phyloP scores from a whole-genome alignment of 2,113 vertebrate genomes.

The Grallaria varia region DNA sequence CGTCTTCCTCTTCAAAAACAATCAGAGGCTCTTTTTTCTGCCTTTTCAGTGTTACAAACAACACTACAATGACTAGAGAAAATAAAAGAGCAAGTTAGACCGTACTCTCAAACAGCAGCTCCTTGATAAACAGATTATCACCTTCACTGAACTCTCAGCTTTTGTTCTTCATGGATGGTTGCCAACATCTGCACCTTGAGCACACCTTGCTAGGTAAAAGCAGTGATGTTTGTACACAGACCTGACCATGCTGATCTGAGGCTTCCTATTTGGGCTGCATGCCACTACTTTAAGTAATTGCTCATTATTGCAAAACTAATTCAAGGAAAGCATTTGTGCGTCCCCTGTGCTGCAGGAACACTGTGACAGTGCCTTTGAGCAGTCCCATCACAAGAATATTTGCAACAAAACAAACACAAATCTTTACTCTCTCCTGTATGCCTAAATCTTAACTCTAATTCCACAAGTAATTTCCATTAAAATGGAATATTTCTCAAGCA shows the following conservation, averaged over 20 bases:
- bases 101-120: no score
- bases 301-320: not conserved
- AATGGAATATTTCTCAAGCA: not conserved
- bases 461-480: not conserved
- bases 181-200: not conserved
- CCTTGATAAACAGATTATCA: not conserved
- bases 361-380: not conserved
- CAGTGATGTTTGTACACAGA: not conserved
- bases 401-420: not conserved
- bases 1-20: slow-evolving; percentile 96
- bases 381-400: not conserved
- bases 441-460: not conserved
- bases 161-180: not conserved
- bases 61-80: slow-evolving; percentile 85
- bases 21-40: slow-evolving; percentile 97
- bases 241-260: not conserved
- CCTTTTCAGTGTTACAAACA: slow-evolving; percentile 93
- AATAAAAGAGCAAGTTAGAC: not conserved
- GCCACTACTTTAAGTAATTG: not conserved
- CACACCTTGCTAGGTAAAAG: not conserved
- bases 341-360: not conserved
- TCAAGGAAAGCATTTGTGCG: not conserved
- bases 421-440: not conserved
- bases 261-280: not conserved
- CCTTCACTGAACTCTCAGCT: not conserved